Conservation (phyloP, 37 sponge, comb jelly and placozoan species). For the Ianthella basta region DNA sequence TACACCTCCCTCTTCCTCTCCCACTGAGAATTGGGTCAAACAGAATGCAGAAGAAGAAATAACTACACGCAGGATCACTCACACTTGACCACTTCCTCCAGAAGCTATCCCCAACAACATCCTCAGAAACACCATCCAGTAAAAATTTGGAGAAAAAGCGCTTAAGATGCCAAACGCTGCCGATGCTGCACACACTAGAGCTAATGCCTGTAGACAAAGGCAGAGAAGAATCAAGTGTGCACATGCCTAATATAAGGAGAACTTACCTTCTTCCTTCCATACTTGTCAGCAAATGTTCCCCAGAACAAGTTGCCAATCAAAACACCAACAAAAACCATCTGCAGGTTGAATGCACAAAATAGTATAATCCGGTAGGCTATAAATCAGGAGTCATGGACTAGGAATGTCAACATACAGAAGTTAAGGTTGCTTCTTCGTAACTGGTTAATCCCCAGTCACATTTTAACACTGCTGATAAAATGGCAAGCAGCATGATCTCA, state of each 20-base stretch:
- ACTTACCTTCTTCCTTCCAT: slow-evolving; percentile 30
- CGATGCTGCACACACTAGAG: not conserved
- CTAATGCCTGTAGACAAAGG: no score
- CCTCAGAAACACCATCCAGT: slow-evolving; percentile 39
- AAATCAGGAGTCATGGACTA: no score
- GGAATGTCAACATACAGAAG: not conserved
- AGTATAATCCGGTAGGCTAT: no score
- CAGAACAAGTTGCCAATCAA: slow-evolving; percentile 5
- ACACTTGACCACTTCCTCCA: slow-evolving; percentile 39
- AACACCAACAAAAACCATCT: slow-evolving; percentile 37
- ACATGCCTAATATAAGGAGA: no score
- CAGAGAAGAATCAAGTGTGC: no score
- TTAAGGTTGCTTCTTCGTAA: slow-evolving; percentile 8
- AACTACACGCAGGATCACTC: no score
- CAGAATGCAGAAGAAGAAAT: no score
- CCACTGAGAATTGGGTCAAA: no score
- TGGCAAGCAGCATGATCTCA: slow-evolving; percentile 28
- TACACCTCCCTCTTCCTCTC: no score
- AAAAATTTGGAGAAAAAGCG: slow-evolving; percentile 48
- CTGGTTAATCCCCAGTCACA: slow-evolving; percentile 26
- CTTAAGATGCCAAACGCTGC: slow-evolving; percentile 41
- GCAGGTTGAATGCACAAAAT: no score
- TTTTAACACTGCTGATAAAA: slow-evolving; percentile 17
- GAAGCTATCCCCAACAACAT: slow-evolving; percentile 34
- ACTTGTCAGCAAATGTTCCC: slow-evolving; percentile 25